phyloP scores from a whole-genome alignment of 2,888 invertebrate species.

The Mesorhabditis belari region DNA sequence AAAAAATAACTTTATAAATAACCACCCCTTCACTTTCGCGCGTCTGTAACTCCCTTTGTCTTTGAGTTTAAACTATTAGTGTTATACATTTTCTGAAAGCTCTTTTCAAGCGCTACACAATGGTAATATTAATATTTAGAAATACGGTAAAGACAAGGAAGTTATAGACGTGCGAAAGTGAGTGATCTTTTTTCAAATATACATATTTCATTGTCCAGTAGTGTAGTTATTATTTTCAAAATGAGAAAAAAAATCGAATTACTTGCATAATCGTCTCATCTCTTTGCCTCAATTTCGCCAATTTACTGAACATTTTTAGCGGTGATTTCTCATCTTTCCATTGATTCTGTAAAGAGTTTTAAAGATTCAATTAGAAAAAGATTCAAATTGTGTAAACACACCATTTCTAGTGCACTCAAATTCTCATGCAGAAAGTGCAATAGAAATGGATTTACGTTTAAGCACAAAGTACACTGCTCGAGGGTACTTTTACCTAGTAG shows the following conservation, averaged over 20 bases:
- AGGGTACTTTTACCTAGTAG: no score
- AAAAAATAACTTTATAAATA: no score
- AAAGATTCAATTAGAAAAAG: not conserved
- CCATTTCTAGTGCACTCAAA: not conserved
- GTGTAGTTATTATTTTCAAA: not conserved
- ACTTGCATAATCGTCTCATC: constrained; percentile 31
- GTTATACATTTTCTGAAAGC: no score
- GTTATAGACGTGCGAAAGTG: no score
- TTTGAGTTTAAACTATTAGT: no score
- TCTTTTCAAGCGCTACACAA: no score
- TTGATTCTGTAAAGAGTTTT: constrained; percentile 26
- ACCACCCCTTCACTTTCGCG: constrained; percentile 23
- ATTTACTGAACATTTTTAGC: constrained; percentile 37
- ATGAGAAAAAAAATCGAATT: constrained; percentile 10
- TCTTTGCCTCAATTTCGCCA: constrained; percentile 35
- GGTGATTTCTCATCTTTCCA: constrained; percentile 23
- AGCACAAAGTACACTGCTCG: no score
- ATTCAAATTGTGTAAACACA: not conserved
- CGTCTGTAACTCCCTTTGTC: no score
- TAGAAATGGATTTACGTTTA: no score
- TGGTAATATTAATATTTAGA: no score
- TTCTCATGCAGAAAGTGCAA: not conserved
- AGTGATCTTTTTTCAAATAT: not conserved
- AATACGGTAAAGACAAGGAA: no score
- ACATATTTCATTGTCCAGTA: no score